Conservation (phyloP, 92 coral and sea anemone genomes). For the Nematostella vectensis region DNA sequence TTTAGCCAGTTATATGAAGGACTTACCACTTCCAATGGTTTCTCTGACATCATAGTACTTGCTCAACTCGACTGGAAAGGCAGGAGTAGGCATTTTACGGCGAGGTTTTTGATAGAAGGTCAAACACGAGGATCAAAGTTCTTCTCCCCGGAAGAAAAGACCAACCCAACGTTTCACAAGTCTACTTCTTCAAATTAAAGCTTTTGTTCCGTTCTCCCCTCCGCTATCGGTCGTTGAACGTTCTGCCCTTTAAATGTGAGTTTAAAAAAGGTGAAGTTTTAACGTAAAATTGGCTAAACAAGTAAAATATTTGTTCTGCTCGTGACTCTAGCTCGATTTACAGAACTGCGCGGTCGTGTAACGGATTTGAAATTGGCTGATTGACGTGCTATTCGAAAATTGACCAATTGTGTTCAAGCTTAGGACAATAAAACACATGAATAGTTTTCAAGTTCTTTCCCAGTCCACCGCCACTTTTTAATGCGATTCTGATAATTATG, state of each 20-base stretch:
- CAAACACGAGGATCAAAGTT: not conserved
- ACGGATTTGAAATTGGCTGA: slow-evolving; percentile 73
- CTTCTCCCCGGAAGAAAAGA: not conserved
- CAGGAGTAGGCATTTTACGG: slow-evolving; percentile 75
- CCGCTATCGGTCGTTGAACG: not conserved
- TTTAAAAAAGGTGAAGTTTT: too few species aligned
- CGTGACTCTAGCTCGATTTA: not conserved
- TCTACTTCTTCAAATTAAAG: too few species aligned
- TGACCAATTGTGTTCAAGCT: slow-evolving; percentile 36
- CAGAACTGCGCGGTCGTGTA: slow-evolving; percentile 31
- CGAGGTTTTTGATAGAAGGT: not conserved
- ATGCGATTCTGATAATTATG: too few species aligned
- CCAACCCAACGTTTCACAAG: too few species aligned
- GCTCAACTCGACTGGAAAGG: slow-evolving; percentile 73
- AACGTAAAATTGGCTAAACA: too few species aligned
- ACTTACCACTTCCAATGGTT: slow-evolving; percentile 98
- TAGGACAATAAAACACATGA: slow-evolving; percentile 19
- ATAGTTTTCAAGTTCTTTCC: slow-evolving; percentile 1
- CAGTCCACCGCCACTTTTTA: too few species aligned
- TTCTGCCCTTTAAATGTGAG: not conserved
- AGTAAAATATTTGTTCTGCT: not conserved
- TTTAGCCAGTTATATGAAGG: too few species aligned
- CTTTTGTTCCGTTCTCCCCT: not conserved
- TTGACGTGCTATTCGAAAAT: slow-evolving; percentile 39
- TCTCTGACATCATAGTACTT: slow-evolving; percentile 72